phyloP scores from a whole-genome alignment of 2,113 vertebrate species.

The Poecile atricapillus region DNA sequence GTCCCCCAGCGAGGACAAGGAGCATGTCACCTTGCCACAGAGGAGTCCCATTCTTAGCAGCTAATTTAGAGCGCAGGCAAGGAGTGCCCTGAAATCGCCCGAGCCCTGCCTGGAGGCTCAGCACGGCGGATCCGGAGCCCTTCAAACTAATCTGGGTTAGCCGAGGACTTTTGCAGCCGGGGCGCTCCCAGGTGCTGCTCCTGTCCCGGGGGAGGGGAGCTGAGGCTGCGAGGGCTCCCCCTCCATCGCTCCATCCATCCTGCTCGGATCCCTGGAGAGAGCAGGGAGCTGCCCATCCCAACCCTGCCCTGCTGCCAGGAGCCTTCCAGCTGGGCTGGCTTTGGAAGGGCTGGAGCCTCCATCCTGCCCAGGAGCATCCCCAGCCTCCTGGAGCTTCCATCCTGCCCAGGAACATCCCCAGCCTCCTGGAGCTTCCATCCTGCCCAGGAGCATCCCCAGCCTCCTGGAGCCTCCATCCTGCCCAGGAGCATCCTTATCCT shows the following conservation, averaged over 20 bases:
- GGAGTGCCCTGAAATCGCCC: conserved; percentile 17
- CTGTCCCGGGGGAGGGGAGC: background rate
- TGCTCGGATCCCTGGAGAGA: accelerated
- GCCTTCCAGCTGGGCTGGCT: background rate
- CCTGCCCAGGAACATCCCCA: background rate
- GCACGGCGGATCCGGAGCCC: background rate
- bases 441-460: background rate
- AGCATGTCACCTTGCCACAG: conserved; percentile 55
- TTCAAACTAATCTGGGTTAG: conserved; percentile 54
- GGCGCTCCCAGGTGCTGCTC: background rate
- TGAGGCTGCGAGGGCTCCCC: background rate
- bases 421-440: too few species aligned
- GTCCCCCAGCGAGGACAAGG: conserved; percentile 21
- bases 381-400: accelerated
- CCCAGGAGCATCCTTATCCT: background rate
- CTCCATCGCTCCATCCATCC: accelerated
- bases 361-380: too few species aligned
- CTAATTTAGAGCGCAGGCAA: conserved; percentile 35
- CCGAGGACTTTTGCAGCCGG: background rate
- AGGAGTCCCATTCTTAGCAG: conserved; percentile 62
- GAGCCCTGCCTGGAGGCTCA: conserved; percentile 42
- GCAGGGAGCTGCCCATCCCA: accelerated
- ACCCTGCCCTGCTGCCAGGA: background rate
- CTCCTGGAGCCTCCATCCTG: background rate
- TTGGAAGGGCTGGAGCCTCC: accelerated